Evolutionary conservation across 1,140 invertebrate genomes (phyloP).

Genomic region (Meloidogyne hapla): DNA sequence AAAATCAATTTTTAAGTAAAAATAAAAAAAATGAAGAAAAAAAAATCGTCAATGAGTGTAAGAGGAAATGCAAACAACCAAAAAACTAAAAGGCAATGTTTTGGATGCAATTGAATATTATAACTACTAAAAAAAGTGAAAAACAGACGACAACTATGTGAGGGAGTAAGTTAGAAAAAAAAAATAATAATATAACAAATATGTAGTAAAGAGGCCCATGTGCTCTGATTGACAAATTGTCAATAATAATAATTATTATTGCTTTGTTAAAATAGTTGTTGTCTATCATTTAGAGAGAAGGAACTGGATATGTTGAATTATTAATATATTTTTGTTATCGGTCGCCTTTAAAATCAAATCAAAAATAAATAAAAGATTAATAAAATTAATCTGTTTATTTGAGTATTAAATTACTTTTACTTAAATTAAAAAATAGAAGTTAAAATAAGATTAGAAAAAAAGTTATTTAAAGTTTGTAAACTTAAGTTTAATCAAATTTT

Average conservation of each 20-base stretch:
- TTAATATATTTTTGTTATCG: not conserved
- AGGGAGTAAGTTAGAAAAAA: not conserved
- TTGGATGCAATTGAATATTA: not conserved
- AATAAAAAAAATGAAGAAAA: not conserved
- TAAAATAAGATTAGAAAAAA: too few species aligned
- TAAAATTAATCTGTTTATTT: too few species aligned
- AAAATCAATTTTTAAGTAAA: conserved; percentile 5
- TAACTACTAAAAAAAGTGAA: not conserved
- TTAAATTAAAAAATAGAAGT: too few species aligned
- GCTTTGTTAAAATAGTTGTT: not conserved
- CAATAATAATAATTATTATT: not conserved
- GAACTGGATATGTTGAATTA: not conserved
- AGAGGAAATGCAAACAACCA: not conserved
- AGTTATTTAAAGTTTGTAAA: too few species aligned
- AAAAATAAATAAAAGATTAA: too few species aligned
- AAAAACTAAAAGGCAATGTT: not conserved
- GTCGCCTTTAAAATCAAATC: too few species aligned
- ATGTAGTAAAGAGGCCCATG: not conserved
- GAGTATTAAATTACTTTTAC: too few species aligned
- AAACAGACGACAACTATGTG: not conserved
- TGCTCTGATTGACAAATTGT: conserved; percentile 5
- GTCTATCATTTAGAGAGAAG: not conserved
- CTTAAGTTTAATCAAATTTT: too few species aligned
- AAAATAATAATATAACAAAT: not conserved
- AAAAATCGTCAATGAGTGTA: not conserved